phyloP scores from a whole-genome alignment of 2,888 invertebrate species.

The Melinaea marsaeus region DNA sequence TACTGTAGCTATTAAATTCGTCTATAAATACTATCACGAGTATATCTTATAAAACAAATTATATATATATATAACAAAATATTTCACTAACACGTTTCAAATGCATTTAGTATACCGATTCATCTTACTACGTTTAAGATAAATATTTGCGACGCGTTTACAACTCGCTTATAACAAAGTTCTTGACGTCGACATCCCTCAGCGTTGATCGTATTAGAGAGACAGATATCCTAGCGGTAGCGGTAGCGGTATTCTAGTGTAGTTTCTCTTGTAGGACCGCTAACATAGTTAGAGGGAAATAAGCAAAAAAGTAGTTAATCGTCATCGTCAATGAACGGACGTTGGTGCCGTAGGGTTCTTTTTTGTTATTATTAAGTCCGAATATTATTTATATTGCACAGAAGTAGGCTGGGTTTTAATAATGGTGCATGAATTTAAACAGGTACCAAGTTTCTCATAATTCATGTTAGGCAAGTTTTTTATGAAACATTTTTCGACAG shows the following conservation, averaged over 20 bases:
- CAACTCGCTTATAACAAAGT: slow-evolving; percentile 54
- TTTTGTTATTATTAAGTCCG: slow-evolving; percentile 15
- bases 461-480: no score
- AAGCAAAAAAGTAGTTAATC: slow-evolving; percentile 22
- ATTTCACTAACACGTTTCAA: background rate
- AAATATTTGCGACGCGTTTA: slow-evolving; percentile 44
- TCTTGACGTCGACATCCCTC: slow-evolving; percentile 57
- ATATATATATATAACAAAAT: background rate
- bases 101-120: background rate
- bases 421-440: no score
- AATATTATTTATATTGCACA: no score
- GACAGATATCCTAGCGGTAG: no score
- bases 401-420: no score
- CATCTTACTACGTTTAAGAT: slow-evolving; percentile 17
- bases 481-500: no score
- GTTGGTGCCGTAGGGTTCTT: slow-evolving; percentile 15
- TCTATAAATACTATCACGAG: no score
- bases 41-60: background rate
- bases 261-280: slow-evolving; percentile 70
- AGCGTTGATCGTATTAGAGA: slow-evolving; percentile 68
- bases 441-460: no score
- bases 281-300: no score
- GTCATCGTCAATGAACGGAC: slow-evolving; percentile 17
- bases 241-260: slow-evolving; percentile 49
- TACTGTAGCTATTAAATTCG: no score